Evolutionary conservation across 2,797 vertebrate genomes (phyloP).

Genomic region (Phoxinus dragarum): DNA sequence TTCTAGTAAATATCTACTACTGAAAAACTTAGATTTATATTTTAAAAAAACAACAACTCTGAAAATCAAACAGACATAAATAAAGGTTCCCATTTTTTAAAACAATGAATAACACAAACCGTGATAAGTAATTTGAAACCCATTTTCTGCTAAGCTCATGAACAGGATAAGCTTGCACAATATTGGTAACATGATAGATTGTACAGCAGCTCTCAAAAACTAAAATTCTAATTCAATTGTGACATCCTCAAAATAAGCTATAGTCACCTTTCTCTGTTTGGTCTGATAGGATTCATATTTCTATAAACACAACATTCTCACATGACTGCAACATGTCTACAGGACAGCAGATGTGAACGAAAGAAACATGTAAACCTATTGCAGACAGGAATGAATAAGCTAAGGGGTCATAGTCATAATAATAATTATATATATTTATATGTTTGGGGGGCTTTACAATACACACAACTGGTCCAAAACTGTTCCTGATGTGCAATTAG

Average conservation of each 20-base stretch:
- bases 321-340: slow-evolving; percentile 18
- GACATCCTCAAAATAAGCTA: slow-evolving; percentile 48
- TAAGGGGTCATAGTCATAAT: background rate
- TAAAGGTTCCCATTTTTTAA: slow-evolving; percentile 58
- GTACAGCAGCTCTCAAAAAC: slow-evolving; percentile 54
- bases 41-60: slow-evolving; percentile 66
- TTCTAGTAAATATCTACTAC: slow-evolving; percentile 57
- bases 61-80: slow-evolving; percentile 67
- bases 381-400: slow-evolving; percentile 39
- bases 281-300: slow-evolving; percentile 55
- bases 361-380: slow-evolving; percentile 54
- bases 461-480: slow-evolving; percentile 68
- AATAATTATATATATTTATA: too few relatives aligned
- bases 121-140: slow-evolving; percentile 21
- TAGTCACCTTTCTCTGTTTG: slow-evolving; percentile 57
- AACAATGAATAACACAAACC: slow-evolving; percentile 38
- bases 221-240: slow-evolving; percentile 30
- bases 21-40: slow-evolving; percentile 65
- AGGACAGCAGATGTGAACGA: slow-evolving; percentile 14
- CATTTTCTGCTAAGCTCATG: slow-evolving; percentile 25
- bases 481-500: slow-evolving; percentile 16
- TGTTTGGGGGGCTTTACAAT: slow-evolving; percentile 37
- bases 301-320: slow-evolving; percentile 45
- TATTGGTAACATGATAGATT: slow-evolving; percentile 57
- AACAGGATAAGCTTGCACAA: slow-evolving; percentile 41